Conservation (phyloP, 1,140 invertebrate species). For the Ceratosolen fusciceps region DNA sequence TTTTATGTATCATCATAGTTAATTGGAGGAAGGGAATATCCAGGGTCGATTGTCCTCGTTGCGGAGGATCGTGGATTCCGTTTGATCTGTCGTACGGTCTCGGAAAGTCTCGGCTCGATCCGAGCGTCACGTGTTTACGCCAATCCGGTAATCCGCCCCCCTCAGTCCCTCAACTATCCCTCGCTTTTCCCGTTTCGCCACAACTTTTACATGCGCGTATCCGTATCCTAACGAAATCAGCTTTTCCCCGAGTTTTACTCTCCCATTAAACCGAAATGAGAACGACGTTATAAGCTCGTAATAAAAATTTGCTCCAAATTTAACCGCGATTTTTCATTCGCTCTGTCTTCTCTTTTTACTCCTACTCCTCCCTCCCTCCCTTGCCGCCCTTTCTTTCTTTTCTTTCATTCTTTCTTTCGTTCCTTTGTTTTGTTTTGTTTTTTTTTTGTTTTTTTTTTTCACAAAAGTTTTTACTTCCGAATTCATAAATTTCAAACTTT, state of each 20-base stretch:
- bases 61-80: conserved; percentile 35
- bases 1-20: too few species aligned
- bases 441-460: too few species aligned
- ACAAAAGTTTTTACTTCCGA: background rate
- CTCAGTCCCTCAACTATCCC: background rate
- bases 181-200: background rate
- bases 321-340: background rate
- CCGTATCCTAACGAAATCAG: too few species aligned
- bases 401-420: too few species aligned
- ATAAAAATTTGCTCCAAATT: background rate
- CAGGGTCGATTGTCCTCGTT: conserved; percentile 11
- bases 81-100: conserved; percentile 38
- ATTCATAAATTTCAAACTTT: background rate
- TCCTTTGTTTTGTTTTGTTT: too few species aligned
- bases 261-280: background rate
- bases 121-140: background rate
- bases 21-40: background rate
- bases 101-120: conserved; percentile 5
- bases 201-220: background rate
- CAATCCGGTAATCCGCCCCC: conserved; percentile 16
- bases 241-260: background rate
- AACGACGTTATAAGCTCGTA: conserved; percentile 1
- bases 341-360: too few species aligned
- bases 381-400: too few species aligned
- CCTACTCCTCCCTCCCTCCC: too few species aligned